These are phyloP conservation scores for Carpatolechia fugitivella DNA, from an alignment of 2,888 invertebrate genomes.

Conservation along the genomic window DNA sequence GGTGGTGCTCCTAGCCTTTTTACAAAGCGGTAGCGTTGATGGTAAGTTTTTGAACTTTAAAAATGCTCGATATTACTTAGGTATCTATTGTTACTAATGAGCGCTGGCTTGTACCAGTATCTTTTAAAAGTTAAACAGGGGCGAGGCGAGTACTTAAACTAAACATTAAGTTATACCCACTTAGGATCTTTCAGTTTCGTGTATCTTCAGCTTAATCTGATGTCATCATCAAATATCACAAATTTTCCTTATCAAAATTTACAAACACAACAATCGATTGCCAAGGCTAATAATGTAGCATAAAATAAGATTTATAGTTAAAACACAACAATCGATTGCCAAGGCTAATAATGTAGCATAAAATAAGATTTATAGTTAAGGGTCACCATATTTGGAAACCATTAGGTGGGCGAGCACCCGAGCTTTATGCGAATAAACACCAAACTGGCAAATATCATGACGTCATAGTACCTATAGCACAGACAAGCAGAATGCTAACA, in stretches of 20 bases:
- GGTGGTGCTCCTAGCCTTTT: constrained; percentile 55
- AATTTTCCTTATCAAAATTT: constrained; percentile 1
- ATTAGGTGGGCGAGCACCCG: constrained; percentile 12
- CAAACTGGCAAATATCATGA: neutral
- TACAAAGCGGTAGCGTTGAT: constrained; percentile 49
- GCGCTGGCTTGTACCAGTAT: too few relatives aligned
- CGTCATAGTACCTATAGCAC: neutral
- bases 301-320: constrained; percentile 13
- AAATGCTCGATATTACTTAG: too few relatives aligned
- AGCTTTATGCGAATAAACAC: neutral
- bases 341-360: constrained; percentile 11
- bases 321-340: constrained; percentile 18
- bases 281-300: constrained; percentile 11
- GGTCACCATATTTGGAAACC: constrained; percentile 12
- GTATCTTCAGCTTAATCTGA: too few relatives aligned
- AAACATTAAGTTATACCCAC: too few relatives aligned
- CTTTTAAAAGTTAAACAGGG: too few relatives aligned
- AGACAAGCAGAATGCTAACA: too few relatives aligned
- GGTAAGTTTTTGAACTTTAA: constrained; percentile 41
- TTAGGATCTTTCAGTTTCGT: too few relatives aligned
- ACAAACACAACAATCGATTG: constrained; percentile 17
- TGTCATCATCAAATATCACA: neutral
- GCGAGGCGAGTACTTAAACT: too few relatives aligned
- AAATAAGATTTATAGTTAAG: constrained; percentile 15
- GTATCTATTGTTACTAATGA: too few relatives aligned